phyloP scores from a whole-genome alignment of 2,113 vertebrate species.

The Neopipo cinnamomea region DNA sequence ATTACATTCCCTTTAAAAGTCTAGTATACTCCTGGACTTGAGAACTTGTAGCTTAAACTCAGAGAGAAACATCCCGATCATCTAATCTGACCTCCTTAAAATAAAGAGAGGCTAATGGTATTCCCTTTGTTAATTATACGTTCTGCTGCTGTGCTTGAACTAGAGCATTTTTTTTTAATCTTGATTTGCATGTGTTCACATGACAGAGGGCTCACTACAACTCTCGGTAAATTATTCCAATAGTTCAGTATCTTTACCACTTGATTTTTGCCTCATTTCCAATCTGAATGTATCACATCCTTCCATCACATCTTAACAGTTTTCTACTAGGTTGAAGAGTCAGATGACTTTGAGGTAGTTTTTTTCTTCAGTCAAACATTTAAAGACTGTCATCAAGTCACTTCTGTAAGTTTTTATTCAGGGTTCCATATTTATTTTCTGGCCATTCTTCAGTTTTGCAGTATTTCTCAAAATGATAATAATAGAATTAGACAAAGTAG shows the following conservation, averaged over 20 bases:
- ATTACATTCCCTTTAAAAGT: background rate
- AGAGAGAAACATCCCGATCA: background rate
- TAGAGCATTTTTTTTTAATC: background rate
- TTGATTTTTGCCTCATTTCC: background rate
- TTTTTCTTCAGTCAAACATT: background rate
- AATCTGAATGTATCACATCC: background rate
- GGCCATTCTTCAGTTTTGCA: background rate
- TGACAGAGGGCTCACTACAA: background rate
- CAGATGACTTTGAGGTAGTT: background rate
- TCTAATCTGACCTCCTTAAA: background rate
- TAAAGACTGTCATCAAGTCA: background rate
- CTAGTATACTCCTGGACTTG: background rate
- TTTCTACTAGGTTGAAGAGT: background rate
- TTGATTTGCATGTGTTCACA: background rate
- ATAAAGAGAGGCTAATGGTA: background rate
- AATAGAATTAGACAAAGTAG: conserved; percentile 7
- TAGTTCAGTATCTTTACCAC: background rate
- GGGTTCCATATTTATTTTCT: background rate
- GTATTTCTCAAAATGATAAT: background rate
- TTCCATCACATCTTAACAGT: background rate
- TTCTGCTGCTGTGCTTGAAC: background rate
- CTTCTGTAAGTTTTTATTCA: background rate
- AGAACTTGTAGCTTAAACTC: background rate
- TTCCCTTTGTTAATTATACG: background rate
- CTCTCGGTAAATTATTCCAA: background rate